Base-by-base conservation (phyloP, 1,140 invertebrate genomes). In the Lasioglossum albipes region DNA sequence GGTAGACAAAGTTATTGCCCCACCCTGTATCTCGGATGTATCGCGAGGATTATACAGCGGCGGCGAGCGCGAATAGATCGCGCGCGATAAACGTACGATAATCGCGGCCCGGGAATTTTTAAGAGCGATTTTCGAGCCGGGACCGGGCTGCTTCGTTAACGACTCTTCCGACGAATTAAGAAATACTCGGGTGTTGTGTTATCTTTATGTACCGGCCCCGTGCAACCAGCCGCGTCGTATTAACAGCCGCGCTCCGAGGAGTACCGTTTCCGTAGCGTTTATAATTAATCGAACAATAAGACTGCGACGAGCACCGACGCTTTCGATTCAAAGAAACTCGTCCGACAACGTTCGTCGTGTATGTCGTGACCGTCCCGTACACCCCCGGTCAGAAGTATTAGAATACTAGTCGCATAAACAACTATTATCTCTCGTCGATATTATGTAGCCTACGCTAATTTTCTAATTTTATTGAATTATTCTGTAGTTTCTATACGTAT, bases 101-200 rank as follows among this genome's bases (percentile, higher is more conserved):
- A 86, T 85, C 75, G 59, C 52, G 64, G 57, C 27, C 62, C 18
- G 84, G 36, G 81, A 83, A 83, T 86, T 85, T 85, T 85, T 77
- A 85, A 71, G 76, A 59, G 61, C 67, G 61, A 85, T 86, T 83
- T 78, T 76, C 62, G 57, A 20, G 36, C 36, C 54, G 42, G 65
- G 27, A 49, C 42, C 27, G 49, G 57, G n/a, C 36, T 41, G 13
- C 20, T 13, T 41, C 66, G n/a, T 82, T 84, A 81, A 85, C 66
- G 80, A 80, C 69, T 79, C 74, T 45, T 52, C 68, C 84, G 76
- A 75, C 76, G 85, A 83, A 86, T 86, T 79, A 86, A 86, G 70
- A 74, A 86, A 85, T 75, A 45, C 75, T 71, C 61, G 72, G 52
- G 68, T 70, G 67, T 72, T 61, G 62, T 18, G 62, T 85, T 85